A percentile compares a stretch with the other conserved stretches of the same genome.
Conservation (phyloP, 2,797 vertebrate species). For the Hippoglossus hippoglossus region DNA sequence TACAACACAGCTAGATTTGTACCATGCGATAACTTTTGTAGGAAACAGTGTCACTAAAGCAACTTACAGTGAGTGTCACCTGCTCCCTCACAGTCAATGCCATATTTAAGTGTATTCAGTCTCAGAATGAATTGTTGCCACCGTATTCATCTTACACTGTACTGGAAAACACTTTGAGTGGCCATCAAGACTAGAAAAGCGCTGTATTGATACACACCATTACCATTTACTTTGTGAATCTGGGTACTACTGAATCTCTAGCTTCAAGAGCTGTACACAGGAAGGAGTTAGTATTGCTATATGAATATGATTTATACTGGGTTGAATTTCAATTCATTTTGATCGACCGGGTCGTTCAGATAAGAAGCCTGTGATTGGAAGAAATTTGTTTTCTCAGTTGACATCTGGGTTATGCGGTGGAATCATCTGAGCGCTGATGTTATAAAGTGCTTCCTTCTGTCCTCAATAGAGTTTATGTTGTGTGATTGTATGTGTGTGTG, state of each 20-base stretch:
- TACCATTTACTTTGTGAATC: too few relatives aligned
- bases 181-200: too few relatives aligned
- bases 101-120: neutral
- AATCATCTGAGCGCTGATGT: neutral
- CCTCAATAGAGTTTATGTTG: slow-evolving; percentile 41
- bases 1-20: neutral
- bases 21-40: neutral
- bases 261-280: neutral
- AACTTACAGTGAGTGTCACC: neutral
- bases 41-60: slow-evolving; percentile 14
- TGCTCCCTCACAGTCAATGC: neutral
- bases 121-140: too few relatives aligned
- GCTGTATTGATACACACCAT: too few relatives aligned
- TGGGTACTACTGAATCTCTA: neutral
- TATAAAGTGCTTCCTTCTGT: slow-evolving; percentile 55
- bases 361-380: neutral
- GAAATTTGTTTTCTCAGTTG: neutral
- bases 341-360: neutral
- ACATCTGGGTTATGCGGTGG: too few relatives aligned
- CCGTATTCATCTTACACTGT: too few relatives aligned
- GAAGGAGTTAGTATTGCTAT: neutral
- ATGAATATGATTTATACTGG: neutral
- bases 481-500: slow-evolving; percentile 1
- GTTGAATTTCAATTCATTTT: neutral
- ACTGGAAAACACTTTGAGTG: too few relatives aligned